Percentiles rank a stretch among this genome's conserved stretches.
Conservation (phyloP, 2,113 vertebrate genomes). For the Ptychochromis oligacanthus region DNA sequence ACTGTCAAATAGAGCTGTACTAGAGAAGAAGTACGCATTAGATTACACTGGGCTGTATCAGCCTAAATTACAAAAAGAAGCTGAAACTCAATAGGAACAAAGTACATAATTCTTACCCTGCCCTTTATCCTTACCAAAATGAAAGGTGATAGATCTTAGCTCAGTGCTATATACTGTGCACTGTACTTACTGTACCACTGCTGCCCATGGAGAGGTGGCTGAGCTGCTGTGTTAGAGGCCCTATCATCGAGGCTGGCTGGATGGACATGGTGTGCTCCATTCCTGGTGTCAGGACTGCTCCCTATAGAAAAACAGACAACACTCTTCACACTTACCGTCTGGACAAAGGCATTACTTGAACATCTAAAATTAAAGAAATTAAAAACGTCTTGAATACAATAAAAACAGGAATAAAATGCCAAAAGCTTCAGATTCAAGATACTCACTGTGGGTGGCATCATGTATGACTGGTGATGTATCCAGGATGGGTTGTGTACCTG, state of each 20-base stretch:
- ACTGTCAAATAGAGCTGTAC: background rate
- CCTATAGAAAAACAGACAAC: constrained; percentile 69
- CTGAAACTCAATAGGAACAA: background rate
- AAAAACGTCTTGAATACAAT: background rate
- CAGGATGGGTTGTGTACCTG: constrained; percentile 90
- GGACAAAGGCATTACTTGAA: background rate
- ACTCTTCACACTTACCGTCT: background rate
- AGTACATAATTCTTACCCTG: fast-evolving
- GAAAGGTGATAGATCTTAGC: no score
- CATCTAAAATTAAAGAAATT: background rate
- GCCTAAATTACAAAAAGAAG: background rate
- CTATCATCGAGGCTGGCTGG: constrained; percentile 89
- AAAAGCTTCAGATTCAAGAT: background rate
- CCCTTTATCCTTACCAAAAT: background rate
- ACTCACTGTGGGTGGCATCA: constrained; percentile 93
- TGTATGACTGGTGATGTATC: constrained; percentile 92
- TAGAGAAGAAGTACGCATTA: background rate
- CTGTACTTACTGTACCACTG: constrained; percentile 83
- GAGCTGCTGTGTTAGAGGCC: constrained; percentile 89
- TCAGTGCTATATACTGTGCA: background rate
- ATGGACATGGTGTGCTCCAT: constrained; percentile 91
- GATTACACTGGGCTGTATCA: background rate
- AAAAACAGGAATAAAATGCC: background rate
- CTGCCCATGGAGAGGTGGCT: constrained; percentile 89
- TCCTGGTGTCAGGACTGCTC: constrained; percentile 86